Evolutionary conservation across 1,140 invertebrate species (phyloP).

Genomic region (Aphelenchoides fujianensis): DNA sequence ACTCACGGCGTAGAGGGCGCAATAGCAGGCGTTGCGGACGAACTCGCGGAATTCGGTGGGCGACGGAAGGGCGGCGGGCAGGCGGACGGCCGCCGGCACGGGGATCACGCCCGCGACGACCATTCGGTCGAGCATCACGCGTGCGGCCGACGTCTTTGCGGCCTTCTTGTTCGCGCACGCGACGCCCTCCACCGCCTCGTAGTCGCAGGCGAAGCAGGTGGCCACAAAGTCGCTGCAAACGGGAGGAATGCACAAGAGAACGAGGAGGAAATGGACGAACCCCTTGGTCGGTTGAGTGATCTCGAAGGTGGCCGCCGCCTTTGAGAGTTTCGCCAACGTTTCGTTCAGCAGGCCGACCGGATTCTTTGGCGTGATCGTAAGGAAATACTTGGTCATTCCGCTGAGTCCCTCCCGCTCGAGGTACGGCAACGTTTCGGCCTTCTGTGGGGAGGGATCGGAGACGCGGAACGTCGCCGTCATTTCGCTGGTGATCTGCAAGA

Average conservation of each 20-base stretch:
- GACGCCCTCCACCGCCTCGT: not conserved
- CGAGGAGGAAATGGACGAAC: too few relatives aligned
- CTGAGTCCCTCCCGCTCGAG: not conserved
- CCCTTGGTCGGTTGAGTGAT: too few relatives aligned
- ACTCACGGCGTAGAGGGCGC: not conserved
- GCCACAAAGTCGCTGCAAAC: constrained; percentile 1
- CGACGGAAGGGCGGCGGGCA: not conserved
- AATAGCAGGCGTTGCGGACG: not conserved
- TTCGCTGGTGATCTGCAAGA: constrained; percentile 4
- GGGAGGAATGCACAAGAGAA: too few relatives aligned
- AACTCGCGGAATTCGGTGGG: not conserved
- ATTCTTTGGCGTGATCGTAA: not conserved
- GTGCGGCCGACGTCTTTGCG: not conserved
- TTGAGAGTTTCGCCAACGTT: not conserved
- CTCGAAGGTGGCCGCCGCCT: not conserved
- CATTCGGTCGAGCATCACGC: not conserved
- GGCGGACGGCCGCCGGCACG: not conserved
- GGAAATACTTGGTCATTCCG: not conserved
- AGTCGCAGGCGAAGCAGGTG: not conserved
- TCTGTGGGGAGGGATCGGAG: too few relatives aligned
- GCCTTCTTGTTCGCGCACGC: not conserved
- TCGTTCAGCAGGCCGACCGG: not conserved
- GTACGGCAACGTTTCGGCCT: not conserved
- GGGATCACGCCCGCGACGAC: not conserved
- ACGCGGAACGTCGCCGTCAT: not conserved